A percentile compares a stretch with the other conserved stretches of the same genome.
Evolutionary conservation across 2,113 vertebrate genomes (phyloP).

Genomic region (Nerophis lumbriciformis): DNA sequence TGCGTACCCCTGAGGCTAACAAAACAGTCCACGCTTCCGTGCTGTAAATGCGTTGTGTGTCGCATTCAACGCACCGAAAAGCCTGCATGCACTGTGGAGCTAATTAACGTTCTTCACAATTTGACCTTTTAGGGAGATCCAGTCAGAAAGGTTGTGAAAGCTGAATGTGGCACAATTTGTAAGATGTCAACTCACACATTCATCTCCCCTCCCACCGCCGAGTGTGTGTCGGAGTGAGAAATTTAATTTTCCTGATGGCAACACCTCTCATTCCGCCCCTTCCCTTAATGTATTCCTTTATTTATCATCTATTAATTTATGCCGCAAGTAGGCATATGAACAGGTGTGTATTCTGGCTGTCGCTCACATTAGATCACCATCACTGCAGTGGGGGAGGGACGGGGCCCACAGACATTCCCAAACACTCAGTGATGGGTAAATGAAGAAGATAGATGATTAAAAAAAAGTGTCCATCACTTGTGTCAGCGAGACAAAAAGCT

Average conservation of each 20-base stretch:
- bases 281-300: conserved; percentile 75
- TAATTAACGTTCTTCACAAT: conserved; percentile 2
- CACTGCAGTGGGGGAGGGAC: conserved; percentile 37
- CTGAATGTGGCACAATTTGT: neutral
- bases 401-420: conserved; percentile 1
- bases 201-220: conserved; percentile 37
- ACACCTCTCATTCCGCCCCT: conserved; percentile 64
- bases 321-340: conserved; percentile 66
- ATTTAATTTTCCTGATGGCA: conserved; percentile 79
- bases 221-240: conserved; percentile 77
- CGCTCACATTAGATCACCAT: conserved; percentile 53
- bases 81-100: neutral
- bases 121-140: neutral
- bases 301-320: conserved; percentile 75
- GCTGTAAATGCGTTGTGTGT: neutral
- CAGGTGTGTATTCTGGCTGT: conserved; percentile 63
- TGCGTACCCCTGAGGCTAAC: conserved; percentile 1
- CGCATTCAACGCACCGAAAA: neutral
- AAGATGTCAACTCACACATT: conserved; percentile 41
- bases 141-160: neutral
- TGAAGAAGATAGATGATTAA: conserved; percentile 11
- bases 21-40: neutral
- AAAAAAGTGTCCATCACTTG: conserved; percentile 35
- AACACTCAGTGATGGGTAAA: conserved; percentile 12
- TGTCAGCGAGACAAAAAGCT: conserved; percentile 17